Conservation (phyloP, 1,140 invertebrate species). For the Telenomus remus region DNA sequence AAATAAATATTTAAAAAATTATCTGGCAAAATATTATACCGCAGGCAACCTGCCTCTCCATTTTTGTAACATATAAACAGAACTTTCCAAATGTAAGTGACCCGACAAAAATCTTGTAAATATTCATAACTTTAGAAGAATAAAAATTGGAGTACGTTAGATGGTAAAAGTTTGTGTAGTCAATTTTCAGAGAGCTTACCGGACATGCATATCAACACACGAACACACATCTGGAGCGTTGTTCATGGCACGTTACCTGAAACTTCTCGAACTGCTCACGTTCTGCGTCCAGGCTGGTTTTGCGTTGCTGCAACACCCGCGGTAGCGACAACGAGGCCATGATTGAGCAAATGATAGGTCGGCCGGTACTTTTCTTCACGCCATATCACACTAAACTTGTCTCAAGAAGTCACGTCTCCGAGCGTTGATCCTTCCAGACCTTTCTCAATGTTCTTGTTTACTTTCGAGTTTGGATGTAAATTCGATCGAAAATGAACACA, state of each 20-base stretch:
- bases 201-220: constrained; percentile 36
- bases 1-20: too few species aligned
- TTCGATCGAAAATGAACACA: too few species aligned
- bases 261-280: constrained; percentile 85
- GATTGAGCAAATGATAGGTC: constrained; percentile 29
- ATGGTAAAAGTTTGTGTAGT: constrained; percentile 4
- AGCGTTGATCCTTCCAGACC: too few species aligned
- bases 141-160: constrained; percentile 1
- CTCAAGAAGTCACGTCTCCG: too few species aligned
- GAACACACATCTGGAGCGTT: constrained; percentile 10
- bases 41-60: too few species aligned
- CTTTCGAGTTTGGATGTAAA: too few species aligned
- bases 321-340: constrained; percentile 85
- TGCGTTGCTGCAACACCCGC: constrained; percentile 82
- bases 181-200: constrained; percentile 25
- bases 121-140: too few species aligned
- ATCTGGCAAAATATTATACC: too few species aligned
- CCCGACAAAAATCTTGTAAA: too few species aligned
- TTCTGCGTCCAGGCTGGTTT: constrained; percentile 84
- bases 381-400: constrained; percentile 14
- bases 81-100: too few species aligned
- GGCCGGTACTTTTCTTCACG: constrained; percentile 29
- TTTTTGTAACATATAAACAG: too few species aligned
- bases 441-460: too few species aligned
- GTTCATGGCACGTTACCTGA: constrained; percentile 77